Conservation (phyloP, 92 coral and sea anemone species). For the Blastomussa wellsi region DNA sequence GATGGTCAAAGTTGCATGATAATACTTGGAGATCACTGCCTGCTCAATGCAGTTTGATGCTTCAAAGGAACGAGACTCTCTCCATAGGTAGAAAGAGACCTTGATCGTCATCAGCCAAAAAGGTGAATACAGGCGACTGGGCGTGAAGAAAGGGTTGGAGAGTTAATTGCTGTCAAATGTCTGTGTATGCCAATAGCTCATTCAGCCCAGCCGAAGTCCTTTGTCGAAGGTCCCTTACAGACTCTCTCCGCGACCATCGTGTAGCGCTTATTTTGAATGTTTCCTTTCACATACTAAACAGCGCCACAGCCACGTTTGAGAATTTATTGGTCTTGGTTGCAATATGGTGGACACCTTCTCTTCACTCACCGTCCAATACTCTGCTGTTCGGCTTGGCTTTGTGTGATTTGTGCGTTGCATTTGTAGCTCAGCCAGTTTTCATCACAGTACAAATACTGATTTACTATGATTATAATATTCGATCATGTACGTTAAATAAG, state of each 20-base stretch:
- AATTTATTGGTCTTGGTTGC: conserved; percentile 16
- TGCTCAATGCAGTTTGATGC: neutral
- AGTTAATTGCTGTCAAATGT: neutral
- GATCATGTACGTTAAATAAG: neutral
- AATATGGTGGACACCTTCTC: conserved; percentile 30
- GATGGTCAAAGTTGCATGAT: neutral
- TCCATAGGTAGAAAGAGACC: neutral
- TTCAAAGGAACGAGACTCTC: neutral
- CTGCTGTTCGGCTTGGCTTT: conserved; percentile 29
- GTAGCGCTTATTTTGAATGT: neutral
- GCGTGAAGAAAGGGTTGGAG: too few species aligned
- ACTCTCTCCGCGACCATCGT: neutral
- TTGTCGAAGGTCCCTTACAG: neutral
- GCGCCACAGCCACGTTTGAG: conserved; percentile 3
- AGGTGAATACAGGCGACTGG: neutral
- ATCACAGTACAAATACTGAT: neutral
- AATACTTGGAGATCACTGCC: neutral
- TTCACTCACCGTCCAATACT: neutral
- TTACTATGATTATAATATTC: neutral
- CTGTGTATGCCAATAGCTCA: neutral
- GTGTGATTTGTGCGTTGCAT: conserved; percentile 12
- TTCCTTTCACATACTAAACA: conserved; percentile 1
- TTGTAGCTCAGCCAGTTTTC: conserved; percentile 9
- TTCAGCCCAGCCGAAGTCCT: neutral
- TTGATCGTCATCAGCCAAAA: neutral